Conservation (phyloP, 2,113 vertebrate species). For the Seriola dumerili region DNA sequence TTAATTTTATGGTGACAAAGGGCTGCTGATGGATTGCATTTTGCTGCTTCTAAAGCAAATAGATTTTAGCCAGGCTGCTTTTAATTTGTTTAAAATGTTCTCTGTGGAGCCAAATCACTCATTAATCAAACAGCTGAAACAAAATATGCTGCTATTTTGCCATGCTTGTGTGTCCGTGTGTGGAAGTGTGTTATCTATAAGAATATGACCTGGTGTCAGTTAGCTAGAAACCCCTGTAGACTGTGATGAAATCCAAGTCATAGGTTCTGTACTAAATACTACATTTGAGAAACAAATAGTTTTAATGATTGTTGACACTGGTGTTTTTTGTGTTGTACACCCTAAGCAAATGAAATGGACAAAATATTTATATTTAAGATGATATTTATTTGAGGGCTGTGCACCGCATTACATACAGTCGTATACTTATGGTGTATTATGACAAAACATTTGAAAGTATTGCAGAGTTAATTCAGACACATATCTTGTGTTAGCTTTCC, state of each 20-base stretch:
- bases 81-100: slow-evolving; percentile 8
- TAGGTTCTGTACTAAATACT: not conserved
- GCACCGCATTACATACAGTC: not conserved
- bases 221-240: not conserved
- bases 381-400: not conserved
- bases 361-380: not conserved
- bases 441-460: not conserved
- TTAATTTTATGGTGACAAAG: not conserved
- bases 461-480: not conserved
- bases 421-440: not conserved
- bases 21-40: not conserved
- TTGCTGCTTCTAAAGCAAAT: not conserved
- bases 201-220: not conserved
- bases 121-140: not conserved
- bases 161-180: not conserved
- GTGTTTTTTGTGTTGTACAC: not conserved
- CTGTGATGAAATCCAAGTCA: not conserved
- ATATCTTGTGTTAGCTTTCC: not conserved
- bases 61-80: not conserved
- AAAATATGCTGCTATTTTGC: not conserved
- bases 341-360: not conserved
- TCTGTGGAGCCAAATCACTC: not conserved
- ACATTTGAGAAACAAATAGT: not conserved
- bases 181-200: not conserved
- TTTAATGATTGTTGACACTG: no score